Conservation (phyloP, 2,113 vertebrate species). For the Deroptyus accipitrinus region DNA sequence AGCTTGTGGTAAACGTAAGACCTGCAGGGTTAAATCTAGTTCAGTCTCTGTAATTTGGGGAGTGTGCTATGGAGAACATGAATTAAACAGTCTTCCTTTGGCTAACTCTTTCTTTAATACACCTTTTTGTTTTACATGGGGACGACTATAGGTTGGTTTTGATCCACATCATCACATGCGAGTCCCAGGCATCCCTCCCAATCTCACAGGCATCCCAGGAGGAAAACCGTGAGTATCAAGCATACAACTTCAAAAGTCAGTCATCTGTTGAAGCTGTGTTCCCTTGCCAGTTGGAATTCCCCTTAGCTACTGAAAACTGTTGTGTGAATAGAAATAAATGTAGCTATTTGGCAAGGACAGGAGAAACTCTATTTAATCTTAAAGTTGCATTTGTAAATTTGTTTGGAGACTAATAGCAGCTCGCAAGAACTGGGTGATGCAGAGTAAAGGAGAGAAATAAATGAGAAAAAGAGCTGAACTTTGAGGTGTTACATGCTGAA, state of each 20-base stretch:
- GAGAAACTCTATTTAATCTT: background rate
- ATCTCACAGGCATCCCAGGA: constrained; percentile 85
- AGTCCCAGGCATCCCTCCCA: constrained; percentile 85
- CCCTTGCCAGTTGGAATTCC: background rate
- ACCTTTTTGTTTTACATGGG: constrained; percentile 53
- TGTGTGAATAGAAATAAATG: background rate
- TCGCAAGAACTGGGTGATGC: background rate
- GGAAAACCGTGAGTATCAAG: constrained; percentile 85
- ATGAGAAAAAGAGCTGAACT: background rate
- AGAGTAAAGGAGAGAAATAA: background rate
- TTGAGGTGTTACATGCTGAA: background rate
- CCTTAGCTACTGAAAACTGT: background rate
- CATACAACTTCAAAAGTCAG: constrained; percentile 15
- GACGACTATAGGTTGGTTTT: constrained; percentile 82
- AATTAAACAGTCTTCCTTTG: background rate
- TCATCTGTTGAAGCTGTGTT: constrained; percentile 25
- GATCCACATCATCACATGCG: constrained; percentile 89
- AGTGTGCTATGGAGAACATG: background rate
- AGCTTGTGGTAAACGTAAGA: background rate
- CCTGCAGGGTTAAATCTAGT: background rate
- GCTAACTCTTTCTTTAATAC: background rate
- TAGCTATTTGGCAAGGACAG: background rate
- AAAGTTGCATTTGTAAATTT: constrained; percentile 33
- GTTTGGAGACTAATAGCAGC: background rate
- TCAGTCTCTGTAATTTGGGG: background rate